A percentile compares a stretch with the other conserved stretches of the same genome.
These are phyloP conservation scores for Seriola dumerili DNA, from an alignment of 2,113 vertebrate species.

Conservation along the genomic window DNA sequence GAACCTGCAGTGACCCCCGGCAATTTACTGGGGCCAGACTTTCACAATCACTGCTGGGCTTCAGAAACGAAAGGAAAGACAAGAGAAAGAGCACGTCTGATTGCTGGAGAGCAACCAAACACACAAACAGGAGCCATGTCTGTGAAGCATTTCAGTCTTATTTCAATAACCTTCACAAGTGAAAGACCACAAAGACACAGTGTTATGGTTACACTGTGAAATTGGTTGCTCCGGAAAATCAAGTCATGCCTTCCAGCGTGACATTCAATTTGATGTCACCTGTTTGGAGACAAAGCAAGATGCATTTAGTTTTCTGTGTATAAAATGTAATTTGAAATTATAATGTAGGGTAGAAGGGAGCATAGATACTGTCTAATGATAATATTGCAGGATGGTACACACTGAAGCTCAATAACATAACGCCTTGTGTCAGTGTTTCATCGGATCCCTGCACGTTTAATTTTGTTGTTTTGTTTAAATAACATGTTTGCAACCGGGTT, in stretches of 20 bases:
- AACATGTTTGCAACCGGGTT: neutral
- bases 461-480: neutral
- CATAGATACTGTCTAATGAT: neutral
- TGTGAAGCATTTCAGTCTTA: slow-evolving; percentile 26
- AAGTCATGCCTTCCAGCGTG: slow-evolving; percentile 24
- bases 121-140: slow-evolving; percentile 12
- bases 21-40: slow-evolving; percentile 18
- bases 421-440: neutral
- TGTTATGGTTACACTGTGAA: slow-evolving; percentile 58
- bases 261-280: slow-evolving; percentile 49
- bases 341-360: neutral
- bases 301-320: slow-evolving; percentile 11
- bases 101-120: slow-evolving; percentile 25
- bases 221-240: slow-evolving; percentile 60
- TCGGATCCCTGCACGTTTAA: neutral
- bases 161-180: slow-evolving; percentile 62
- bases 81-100: slow-evolving; percentile 9
- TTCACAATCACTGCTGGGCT: slow-evolving; percentile 5
- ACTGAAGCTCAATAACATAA: neutral
- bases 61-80: slow-evolving; percentile 35
- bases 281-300: slow-evolving; percentile 38
- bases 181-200: slow-evolving; percentile 36
- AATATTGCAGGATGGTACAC: neutral
- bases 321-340: slow-evolving; percentile 7
- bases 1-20: slow-evolving; percentile 21